Evolutionary conservation across 2,888 invertebrate genomes (phyloP).

Genomic region (Drosophila barbarae): DNA sequence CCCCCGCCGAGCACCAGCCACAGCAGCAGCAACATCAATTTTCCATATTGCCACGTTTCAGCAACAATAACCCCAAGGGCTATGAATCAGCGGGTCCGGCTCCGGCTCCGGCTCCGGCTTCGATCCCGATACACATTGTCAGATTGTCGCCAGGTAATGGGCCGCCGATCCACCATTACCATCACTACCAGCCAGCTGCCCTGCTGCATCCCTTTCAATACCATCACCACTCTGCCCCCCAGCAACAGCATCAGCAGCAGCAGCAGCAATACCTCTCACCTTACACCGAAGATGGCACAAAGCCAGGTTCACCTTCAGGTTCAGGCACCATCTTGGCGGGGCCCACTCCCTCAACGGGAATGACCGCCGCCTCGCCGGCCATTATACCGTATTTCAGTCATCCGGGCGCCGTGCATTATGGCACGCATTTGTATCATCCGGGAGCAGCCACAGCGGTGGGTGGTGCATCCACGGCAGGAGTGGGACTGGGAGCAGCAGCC

Average conservation of each 20-base stretch:
- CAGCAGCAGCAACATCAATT: slow-evolving; percentile 65
- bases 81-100: slow-evolving; percentile 52
- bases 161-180: slow-evolving; percentile 57
- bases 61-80: slow-evolving; percentile 68
- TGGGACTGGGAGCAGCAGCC: slow-evolving; percentile 7
- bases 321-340: slow-evolving; percentile 28
- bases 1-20: slow-evolving; percentile 55
- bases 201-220: slow-evolving; percentile 42
- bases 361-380: slow-evolving; percentile 49
- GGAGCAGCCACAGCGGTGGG: slow-evolving; percentile 42
- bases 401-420: slow-evolving; percentile 75
- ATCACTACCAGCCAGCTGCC: slow-evolving; percentile 44
- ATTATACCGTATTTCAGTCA: slow-evolving; percentile 71
- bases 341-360: slow-evolving; percentile 12
- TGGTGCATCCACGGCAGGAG: slow-evolving; percentile 31
- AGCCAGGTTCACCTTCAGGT: slow-evolving; percentile 15
- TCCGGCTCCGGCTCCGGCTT: slow-evolving; percentile 15
- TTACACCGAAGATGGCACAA: slow-evolving; percentile 24
- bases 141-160: slow-evolving; percentile 65
- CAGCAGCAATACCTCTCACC: slow-evolving; percentile 36
- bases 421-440: slow-evolving; percentile 76
- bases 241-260: slow-evolving; percentile 37
- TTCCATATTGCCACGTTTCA: slow-evolving; percentile 67
- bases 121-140: slow-evolving; percentile 62
- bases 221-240: slow-evolving; percentile 25